These are phyloP conservation scores for Myiotriccus ornatus DNA, from an alignment of 2,797 vertebrate species.

Conservation along the genomic window DNA sequence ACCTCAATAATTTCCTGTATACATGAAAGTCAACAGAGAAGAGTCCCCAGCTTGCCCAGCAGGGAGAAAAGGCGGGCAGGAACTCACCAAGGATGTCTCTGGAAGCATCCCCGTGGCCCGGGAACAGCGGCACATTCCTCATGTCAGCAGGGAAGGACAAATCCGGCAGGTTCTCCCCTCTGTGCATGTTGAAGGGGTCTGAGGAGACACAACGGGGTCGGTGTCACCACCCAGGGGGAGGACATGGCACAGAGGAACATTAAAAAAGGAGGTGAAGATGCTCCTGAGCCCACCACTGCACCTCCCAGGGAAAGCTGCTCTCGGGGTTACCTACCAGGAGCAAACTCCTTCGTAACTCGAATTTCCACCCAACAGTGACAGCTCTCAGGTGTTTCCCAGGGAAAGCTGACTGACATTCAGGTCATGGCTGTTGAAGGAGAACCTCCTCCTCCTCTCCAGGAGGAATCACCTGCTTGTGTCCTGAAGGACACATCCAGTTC, in stretches of 20 bases:
- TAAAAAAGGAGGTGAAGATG: background rate
- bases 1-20: fast-evolving
- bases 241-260: fast-evolving
- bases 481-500: background rate
- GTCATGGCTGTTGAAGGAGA: fast-evolving
- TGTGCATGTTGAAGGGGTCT: slow-evolving; percentile 66
- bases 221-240: background rate
- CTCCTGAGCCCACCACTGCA: background rate
- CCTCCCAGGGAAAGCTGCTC: background rate
- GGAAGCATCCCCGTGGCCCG: background rate
- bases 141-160: slow-evolving; percentile 46
- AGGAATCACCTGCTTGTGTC: background rate
- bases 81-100: slow-evolving; percentile 56
- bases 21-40: fast-evolving
- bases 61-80: background rate
- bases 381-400: background rate
- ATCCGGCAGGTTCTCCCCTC: slow-evolving; percentile 45
- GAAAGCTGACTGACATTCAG: fast-evolving
- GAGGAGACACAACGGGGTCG: background rate
- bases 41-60: background rate
- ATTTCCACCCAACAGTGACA: background rate
- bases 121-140: slow-evolving; percentile 11
- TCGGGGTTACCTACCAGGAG: background rate
- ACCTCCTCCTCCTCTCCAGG: background rate
- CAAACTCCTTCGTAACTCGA: fast-evolving